A percentile compares a stretch with the other conserved stretches of the same genome.
Conservation (phyloP, 2,797 vertebrate species). For the Peromyscus melanophrys region DNA sequence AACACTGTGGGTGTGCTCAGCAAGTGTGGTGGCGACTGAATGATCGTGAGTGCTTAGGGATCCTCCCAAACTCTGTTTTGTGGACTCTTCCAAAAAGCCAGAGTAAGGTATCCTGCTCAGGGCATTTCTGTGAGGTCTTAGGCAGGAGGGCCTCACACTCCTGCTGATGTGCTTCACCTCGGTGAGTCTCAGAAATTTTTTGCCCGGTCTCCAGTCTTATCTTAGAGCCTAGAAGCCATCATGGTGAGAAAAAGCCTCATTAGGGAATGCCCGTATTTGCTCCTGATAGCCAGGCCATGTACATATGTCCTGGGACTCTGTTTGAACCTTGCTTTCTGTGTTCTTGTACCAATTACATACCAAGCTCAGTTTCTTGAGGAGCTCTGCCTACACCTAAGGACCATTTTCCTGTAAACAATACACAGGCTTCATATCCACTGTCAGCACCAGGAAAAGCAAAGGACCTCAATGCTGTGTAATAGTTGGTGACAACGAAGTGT, state of each 20-base stretch:
- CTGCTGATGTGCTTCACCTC: not conserved
- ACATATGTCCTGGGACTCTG: not conserved
- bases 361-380: slow-evolving; percentile 35
- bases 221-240: not conserved
- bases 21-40: not conserved
- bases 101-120: not conserved
- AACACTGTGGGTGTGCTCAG: not conserved
- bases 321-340: not conserved
- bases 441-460: slow-evolving; percentile 9
- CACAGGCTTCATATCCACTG: not conserved
- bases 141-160: not conserved
- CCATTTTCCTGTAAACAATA: slow-evolving; percentile 4
- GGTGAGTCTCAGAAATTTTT: not conserved
- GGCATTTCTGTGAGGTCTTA: not conserved
- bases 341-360: not conserved
- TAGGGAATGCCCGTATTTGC: not conserved
- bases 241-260: not conserved
- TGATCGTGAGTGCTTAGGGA: rapidly evolving
- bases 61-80: not conserved
- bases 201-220: not conserved
- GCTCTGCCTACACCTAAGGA: not conserved
- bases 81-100: not conserved
- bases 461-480: slow-evolving; percentile 1
- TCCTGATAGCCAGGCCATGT: not conserved
- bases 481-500: slow-evolving; percentile 51